Evolutionary conservation across 2,888 invertebrate genomes (phyloP).

Genomic region (Macrophya alboannulata): DNA sequence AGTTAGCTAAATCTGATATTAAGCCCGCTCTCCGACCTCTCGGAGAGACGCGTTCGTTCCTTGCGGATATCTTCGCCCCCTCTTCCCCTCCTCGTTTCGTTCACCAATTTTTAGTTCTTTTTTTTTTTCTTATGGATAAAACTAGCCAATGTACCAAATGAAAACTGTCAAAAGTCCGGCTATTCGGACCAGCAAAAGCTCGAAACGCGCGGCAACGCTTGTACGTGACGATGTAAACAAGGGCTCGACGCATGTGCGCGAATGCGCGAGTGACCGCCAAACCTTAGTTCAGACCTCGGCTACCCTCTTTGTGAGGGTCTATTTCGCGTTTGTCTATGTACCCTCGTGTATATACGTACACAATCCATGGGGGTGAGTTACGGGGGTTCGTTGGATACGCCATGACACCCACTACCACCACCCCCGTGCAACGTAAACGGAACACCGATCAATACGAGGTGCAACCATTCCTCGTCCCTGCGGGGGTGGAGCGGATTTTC

Average conservation of each 20-base stretch:
- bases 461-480: slow-evolving; percentile 45
- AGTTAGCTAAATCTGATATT: neutral
- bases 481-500: slow-evolving; percentile 46
- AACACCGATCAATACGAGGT: slow-evolving; percentile 50
- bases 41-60: slow-evolving; percentile 29
- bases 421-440: slow-evolving; percentile 32
- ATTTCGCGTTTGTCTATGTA: neutral
- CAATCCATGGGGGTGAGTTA: slow-evolving; percentile 47
- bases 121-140: neutral
- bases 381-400: slow-evolving; percentile 43
- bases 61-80: slow-evolving; percentile 44
- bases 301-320: slow-evolving; percentile 16
- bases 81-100: neutral
- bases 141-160: neutral
- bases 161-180: neutral
- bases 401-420: slow-evolving; percentile 40
- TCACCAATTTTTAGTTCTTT: neutral
- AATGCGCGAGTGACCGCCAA: slow-evolving; percentile 51
- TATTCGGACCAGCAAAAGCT: neutral
- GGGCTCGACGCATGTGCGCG: slow-evolving; percentile 55
- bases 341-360: slow-evolving; percentile 26
- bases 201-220: slow-evolving; percentile 51
- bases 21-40: slow-evolving; percentile 34
- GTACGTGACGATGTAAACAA: slow-evolving; percentile 51
- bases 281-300: slow-evolving; percentile 43